A percentile compares a stretch with the other conserved stretches of the same genome.
Evolutionary conservation across 1,140 invertebrate genomes (phyloP).

Genomic region (Panulirus ornatus): DNA sequence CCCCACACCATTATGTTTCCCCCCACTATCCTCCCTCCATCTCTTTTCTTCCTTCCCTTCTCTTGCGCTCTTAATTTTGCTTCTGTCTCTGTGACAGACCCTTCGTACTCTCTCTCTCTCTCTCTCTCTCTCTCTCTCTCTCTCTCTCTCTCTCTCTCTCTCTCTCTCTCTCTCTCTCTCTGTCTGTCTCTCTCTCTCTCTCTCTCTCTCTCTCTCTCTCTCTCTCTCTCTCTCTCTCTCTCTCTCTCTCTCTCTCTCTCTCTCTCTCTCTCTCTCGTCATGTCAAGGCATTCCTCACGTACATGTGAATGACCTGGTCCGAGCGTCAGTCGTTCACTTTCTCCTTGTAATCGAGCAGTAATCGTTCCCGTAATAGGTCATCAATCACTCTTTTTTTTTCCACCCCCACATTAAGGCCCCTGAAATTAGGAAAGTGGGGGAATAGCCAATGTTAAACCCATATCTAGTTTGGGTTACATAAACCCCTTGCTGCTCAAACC

Average conservation of each 20-base stretch:
- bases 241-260: conserved; percentile 1
- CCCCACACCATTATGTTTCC: neutral
- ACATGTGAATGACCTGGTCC: too few relatives aligned
- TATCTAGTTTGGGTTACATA: too few relatives aligned
- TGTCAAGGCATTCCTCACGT: too few relatives aligned
- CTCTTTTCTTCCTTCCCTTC: neutral
- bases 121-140: neutral
- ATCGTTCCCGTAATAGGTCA: too few relatives aligned
- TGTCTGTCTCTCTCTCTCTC: conserved; percentile 17
- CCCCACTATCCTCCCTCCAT: neutral
- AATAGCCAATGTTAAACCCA: too few relatives aligned
- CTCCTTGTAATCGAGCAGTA: too few relatives aligned
- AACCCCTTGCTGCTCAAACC: too few relatives aligned
- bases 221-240: conserved; percentile 27
- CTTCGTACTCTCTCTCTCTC: conserved; percentile 1
- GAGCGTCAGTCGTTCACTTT: too few relatives aligned
- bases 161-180: neutral
- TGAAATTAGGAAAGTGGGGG: too few relatives aligned
- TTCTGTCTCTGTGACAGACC: conserved; percentile 17
- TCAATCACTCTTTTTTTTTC: too few relatives aligned
- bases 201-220: conserved; percentile 13
- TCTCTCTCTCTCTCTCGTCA: neutral
- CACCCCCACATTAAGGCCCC: too few relatives aligned
- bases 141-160: neutral
- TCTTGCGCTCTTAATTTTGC: too few relatives aligned